Conservation (phyloP, 2,797 vertebrate genomes). For the Crocidura indochinensis region DNA sequence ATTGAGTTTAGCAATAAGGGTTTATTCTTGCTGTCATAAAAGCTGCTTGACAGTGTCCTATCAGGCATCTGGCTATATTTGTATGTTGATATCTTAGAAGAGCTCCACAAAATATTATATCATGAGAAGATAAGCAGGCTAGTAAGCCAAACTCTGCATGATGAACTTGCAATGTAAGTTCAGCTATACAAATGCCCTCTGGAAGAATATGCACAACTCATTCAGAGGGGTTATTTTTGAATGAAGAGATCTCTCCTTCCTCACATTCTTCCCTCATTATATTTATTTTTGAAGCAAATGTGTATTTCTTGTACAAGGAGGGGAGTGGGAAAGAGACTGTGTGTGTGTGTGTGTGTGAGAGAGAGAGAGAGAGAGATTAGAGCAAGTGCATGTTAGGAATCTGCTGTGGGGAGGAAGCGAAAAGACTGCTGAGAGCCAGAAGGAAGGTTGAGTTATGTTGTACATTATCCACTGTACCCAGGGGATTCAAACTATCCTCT, state of each 20-base stretch:
- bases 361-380: too few relatives aligned
- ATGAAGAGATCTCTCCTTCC: background rate
- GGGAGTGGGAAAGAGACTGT: conserved; percentile 6
- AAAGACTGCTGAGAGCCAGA: background rate
- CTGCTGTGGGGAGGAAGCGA: background rate
- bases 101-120: background rate
- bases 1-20: background rate
- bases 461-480: background rate
- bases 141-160: too few relatives aligned
- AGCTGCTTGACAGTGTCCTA: too few relatives aligned
- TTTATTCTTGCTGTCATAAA: too few relatives aligned
- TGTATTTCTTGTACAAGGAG: conserved; percentile 27
- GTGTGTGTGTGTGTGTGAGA: too few relatives aligned
- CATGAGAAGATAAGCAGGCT: too few relatives aligned
- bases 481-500: background rate
- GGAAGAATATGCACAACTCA: background rate
- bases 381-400: too few relatives aligned
- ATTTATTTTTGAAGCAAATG: background rate
- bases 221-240: background rate
- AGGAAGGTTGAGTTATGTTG: background rate
- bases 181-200: background rate
- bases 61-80: too few relatives aligned
- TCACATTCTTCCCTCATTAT: background rate
- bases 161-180: too few relatives aligned
- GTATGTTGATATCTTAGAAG: background rate